A percentile compares a stretch with the other conserved stretches of the same genome.
These are phyloP conservation scores for Coreius guichenoti DNA, from an alignment of 2,797 vertebrate species.

Conservation along the genomic window DNA sequence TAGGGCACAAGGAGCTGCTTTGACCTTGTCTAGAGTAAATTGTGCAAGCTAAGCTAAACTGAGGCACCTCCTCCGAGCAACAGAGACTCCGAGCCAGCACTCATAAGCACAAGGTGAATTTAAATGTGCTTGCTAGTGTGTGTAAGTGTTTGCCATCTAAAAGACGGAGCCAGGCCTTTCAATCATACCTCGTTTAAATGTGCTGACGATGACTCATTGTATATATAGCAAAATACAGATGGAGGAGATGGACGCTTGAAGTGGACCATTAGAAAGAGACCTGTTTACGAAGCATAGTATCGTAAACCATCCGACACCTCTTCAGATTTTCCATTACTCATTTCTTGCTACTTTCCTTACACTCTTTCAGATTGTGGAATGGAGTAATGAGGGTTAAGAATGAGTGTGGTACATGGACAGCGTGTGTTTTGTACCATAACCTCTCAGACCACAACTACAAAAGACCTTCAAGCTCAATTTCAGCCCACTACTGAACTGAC, in stretches of 20 bases:
- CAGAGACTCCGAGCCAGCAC: constrained; percentile 28
- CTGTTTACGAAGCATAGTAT: constrained; percentile 5
- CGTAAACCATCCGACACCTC: constrained; percentile 8
- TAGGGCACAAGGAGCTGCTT: constrained; percentile 23
- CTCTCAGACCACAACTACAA: constrained; percentile 8
- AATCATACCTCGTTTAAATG: constrained; percentile 48
- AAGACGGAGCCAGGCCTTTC: constrained; percentile 49
- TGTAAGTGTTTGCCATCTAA: constrained; percentile 41
- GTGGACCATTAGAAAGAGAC: constrained; percentile 26
- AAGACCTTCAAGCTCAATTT: constrained; percentile 43
- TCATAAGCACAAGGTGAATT: constrained; percentile 49
- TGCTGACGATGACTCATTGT: constrained; percentile 56
- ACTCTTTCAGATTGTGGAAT: background rate
- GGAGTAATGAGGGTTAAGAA: constrained; percentile 6
- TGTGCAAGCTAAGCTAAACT: constrained; percentile 42
- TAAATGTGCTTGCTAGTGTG: constrained; percentile 47
- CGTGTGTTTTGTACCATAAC: background rate
- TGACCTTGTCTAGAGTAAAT: constrained; percentile 56
- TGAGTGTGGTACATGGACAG: background rate
- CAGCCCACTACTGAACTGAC: background rate
- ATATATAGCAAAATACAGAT: constrained; percentile 34
- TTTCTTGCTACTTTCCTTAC: background rate
- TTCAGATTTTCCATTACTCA: constrained; percentile 10
- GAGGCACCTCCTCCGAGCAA: constrained; percentile 17
- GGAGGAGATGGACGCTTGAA: constrained; percentile 6